Evolutionary conservation across 2,113 vertebrate species (phyloP).

Genomic region (Ctenodactylus gundi): DNA sequence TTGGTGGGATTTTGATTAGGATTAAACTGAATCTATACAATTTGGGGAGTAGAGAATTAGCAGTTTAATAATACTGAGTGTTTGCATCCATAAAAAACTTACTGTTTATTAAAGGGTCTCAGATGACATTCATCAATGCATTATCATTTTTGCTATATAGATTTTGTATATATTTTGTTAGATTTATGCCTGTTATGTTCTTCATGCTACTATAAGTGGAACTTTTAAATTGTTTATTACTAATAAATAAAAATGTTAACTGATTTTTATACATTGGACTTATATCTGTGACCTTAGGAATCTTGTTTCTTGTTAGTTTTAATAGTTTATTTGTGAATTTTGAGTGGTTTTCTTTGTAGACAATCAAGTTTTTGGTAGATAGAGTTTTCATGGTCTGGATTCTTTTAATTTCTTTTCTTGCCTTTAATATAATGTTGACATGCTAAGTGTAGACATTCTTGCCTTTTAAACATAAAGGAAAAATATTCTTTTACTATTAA

Average conservation of each 20-base stretch:
- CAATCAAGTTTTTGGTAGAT: neutral
- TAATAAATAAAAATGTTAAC: neutral
- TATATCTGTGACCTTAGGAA: neutral
- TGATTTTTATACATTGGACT: neutral
- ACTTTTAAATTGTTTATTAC: neutral
- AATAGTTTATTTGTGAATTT: slow-evolving; percentile 7
- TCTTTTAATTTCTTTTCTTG: neutral
- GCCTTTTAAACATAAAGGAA: neutral
- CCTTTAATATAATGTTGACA: neutral
- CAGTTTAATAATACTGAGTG: neutral
- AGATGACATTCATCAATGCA: neutral
- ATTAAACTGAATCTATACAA: neutral
- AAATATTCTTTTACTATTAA: neutral
- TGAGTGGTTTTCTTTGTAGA: neutral
- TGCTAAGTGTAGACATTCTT: neutral
- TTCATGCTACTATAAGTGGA: neutral
- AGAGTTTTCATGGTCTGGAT: neutral
- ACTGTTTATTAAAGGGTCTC: neutral
- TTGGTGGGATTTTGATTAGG: neutral
- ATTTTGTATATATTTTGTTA: neutral
- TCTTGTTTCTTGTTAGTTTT: slow-evolving; percentile 1
- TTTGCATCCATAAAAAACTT: neutral
- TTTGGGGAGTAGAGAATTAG: neutral
- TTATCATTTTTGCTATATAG: neutral
- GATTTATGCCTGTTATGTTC: neutral